Percentiles rank a stretch among this genome's conserved stretches.
Evolutionary conservation across 2,888 invertebrate genomes (phyloP).

Genomic region (Unio delphinus): DNA sequence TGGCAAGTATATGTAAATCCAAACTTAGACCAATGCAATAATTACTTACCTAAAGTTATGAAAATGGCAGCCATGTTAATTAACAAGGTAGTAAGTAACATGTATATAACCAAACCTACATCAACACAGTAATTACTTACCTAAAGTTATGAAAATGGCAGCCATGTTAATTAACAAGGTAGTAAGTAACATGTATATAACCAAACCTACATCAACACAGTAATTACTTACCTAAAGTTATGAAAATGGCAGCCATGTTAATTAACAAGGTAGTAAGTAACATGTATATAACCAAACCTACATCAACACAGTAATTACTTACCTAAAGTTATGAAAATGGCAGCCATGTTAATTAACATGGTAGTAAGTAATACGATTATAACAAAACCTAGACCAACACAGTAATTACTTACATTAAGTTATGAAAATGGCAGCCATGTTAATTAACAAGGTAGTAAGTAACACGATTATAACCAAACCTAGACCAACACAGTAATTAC

Average conservation of each 20-base stretch:
- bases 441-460: background rate
- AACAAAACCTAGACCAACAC: background rate
- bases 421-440: slow-evolving; percentile 11
- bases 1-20: too few relatives aligned
- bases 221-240: slow-evolving; percentile 47
- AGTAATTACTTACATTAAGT: slow-evolving; percentile 42
- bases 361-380: background rate
- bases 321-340: slow-evolving; percentile 46
- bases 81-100: too few relatives aligned
- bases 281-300: background rate
- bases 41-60: too few relatives aligned
- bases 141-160: too few relatives aligned
- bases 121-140: too few relatives aligned
- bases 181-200: background rate
- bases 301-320: slow-evolving; percentile 2
- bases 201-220: background rate
- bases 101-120: too few relatives aligned
- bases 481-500: slow-evolving; percentile 1
- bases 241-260: slow-evolving; percentile 2
- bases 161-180: background rate
- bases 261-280: background rate
- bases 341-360: background rate
- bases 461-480: background rate
- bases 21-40: too few relatives aligned
- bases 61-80: too few relatives aligned